These are phyloP conservation scores for Loripinus fragilis DNA, from an alignment of 2,888 invertebrate species.

Conservation along the genomic window DNA sequence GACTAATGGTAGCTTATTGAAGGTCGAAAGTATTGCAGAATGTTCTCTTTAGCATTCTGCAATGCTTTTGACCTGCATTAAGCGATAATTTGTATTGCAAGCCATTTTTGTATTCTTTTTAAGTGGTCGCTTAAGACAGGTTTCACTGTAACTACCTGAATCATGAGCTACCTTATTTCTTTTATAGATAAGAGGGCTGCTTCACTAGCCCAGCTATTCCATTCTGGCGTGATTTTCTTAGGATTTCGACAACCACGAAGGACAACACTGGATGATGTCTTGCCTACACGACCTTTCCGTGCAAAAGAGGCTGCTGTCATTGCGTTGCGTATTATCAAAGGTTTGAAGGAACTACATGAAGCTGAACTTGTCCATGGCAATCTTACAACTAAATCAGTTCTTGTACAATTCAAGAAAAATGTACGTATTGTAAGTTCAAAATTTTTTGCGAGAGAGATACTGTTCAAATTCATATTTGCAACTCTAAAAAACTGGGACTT, in stretches of 20 bases:
- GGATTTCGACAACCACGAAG: not conserved
- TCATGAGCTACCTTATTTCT: too few species aligned
- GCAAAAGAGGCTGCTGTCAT: not conserved
- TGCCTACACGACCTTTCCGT: not conserved
- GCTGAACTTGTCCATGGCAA: not conserved
- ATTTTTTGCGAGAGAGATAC: not conserved
- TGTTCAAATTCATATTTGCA: not conserved
- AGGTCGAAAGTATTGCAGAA: too few species aligned
- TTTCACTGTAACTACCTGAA: too few species aligned
- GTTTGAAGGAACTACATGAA: not conserved
- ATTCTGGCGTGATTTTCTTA: not conserved
- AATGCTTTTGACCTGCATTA: too few species aligned
- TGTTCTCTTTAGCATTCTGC: too few species aligned
- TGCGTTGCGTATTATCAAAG: not conserved
- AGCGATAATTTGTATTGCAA: too few species aligned
- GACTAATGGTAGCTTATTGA: too few species aligned
- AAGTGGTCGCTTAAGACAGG: too few species aligned
- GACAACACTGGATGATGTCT: not conserved
- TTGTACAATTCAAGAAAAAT: not conserved
- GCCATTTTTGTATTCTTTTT: too few species aligned
- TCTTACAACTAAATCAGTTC: not conserved
- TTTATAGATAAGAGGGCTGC: too few species aligned
- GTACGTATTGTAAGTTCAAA: not conserved
- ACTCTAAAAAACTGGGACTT: not conserved
- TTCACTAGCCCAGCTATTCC: not conserved